Conservation (phyloP, 2,113 vertebrate genomes). For the Jacana jacana region DNA sequence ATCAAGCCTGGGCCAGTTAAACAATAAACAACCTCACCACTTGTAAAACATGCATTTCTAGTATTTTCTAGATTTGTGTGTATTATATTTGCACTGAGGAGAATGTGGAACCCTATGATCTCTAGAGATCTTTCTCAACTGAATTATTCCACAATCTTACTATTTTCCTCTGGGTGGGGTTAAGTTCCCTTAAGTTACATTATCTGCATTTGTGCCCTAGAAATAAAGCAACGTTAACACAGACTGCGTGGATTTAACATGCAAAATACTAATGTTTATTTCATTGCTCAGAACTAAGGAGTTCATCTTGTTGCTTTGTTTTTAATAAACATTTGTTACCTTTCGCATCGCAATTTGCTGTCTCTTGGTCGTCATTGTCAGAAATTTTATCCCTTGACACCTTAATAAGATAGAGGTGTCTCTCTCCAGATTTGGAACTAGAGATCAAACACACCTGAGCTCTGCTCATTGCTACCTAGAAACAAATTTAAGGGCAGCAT, state of each 20-base stretch:
- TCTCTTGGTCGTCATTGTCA: slow-evolving; percentile 89
- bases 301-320: not conserved
- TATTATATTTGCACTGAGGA: not conserved
- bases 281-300: not conserved
- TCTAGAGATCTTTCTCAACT: not conserved
- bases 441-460: slow-evolving; percentile 92
- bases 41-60: not conserved
- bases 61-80: fast-evolving
- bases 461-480: slow-evolving; percentile 94
- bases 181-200: not conserved
- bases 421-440: slow-evolving; percentile 81
- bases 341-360: slow-evolving; percentile 90
- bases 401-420: slow-evolving; percentile 88
- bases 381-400: slow-evolving; percentile 82
- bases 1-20: not conserved
- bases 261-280: not conserved
- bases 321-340: slow-evolving; percentile 71
- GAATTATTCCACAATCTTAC: not conserved
- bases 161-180: not conserved
- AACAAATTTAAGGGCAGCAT: slow-evolving; percentile 32
- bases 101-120: not conserved
- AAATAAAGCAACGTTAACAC: not conserved
- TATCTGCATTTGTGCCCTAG: not conserved
- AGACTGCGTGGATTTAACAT: not conserved
- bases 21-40: not conserved